Base-by-base conservation (phyloP, 1,140 invertebrate genomes). In the Octopus sinensis region DNA sequence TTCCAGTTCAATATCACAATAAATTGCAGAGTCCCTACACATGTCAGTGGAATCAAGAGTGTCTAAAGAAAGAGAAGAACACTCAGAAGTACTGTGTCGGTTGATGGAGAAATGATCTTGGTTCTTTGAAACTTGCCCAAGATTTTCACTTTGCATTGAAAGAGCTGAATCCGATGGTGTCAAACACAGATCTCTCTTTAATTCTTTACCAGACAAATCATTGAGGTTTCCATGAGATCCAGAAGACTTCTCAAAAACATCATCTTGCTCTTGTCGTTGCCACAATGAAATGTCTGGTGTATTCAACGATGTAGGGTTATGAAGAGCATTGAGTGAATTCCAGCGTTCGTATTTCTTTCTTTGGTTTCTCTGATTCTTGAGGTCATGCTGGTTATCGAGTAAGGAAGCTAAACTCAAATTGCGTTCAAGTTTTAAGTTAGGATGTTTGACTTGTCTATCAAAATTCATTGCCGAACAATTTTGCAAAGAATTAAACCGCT, bases 131-230 rank as follows among this genome's bases (percentile, higher is more conserved):
- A 43, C 54, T 12, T 43, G 75, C 80, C 79, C 79, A 9, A 62
- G 62, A 43, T 76, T 76, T 71, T 81, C 80, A 78, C 86, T 84
- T 77, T 86, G 85, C 43, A 86, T 84, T 56, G 84, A 86, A 79
- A 86, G 85, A 0, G 84, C 86, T 12, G 86, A 87, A 79, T 87
- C 85, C 68, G 85, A 86, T 43, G 85, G 84, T 51, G 23, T n/a
- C 7, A 51, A 3, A 17, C 68, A n/a, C 6, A 77, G 76, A 77
- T 43, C 43, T 77, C 7, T 6, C 17, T 51, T 7, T 6, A 53
- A 51, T 13, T 52, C 7, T 13, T 77, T 12, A 43, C 76, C 75
- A n/a, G 12, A 13, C 12, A 12, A 0, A 10, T 76, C 23, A 23
- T 23, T 43, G 6, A 77, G 23, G 6, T 51, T 53, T 17, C 43